Evolutionary conservation across 2,113 vertebrate species (phyloP).

Genomic region (Nycticryphes semicollaris): DNA sequence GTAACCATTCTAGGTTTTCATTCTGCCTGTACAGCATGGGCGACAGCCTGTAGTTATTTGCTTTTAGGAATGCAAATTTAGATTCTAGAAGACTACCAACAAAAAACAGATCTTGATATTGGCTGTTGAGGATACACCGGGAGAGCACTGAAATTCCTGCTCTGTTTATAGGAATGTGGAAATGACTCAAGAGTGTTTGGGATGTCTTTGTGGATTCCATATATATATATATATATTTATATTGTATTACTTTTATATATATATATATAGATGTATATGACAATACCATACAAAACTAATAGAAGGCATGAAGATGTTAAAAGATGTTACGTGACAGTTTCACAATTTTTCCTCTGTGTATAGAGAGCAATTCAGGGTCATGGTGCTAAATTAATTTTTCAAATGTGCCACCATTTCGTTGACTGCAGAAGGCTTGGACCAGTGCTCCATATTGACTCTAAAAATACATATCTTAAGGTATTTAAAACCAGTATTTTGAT

Average conservation of each 20-base stretch:
- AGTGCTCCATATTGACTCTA: neutral
- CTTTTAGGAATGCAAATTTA: neutral
- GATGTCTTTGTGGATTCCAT: neutral
- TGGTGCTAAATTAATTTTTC: neutral
- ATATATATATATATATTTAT: neutral
- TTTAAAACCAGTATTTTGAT: neutral
- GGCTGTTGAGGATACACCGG: neutral
- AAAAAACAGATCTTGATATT: neutral
- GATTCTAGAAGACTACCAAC: neutral
- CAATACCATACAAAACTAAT: neutral
- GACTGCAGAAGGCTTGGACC: neutral
- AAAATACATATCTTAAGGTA: neutral
- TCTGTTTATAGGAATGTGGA: neutral
- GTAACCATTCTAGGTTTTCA: neutral
- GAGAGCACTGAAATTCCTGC: neutral
- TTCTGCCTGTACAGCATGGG: neutral
- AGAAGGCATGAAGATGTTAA: neutral
- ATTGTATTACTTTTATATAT: neutral
- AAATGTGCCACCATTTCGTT: neutral
- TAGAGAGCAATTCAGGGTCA: neutral
- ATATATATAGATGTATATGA: neutral
- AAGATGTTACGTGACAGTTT: neutral
- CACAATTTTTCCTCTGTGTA: neutral
- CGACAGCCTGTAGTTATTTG: neutral
- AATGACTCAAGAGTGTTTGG: neutral